Percentiles rank a stretch among this genome's conserved stretches.
These are phyloP conservation scores for Cirrhinus mrigala DNA, from an alignment of 2,797 vertebrate species.

Conservation along the genomic window DNA sequence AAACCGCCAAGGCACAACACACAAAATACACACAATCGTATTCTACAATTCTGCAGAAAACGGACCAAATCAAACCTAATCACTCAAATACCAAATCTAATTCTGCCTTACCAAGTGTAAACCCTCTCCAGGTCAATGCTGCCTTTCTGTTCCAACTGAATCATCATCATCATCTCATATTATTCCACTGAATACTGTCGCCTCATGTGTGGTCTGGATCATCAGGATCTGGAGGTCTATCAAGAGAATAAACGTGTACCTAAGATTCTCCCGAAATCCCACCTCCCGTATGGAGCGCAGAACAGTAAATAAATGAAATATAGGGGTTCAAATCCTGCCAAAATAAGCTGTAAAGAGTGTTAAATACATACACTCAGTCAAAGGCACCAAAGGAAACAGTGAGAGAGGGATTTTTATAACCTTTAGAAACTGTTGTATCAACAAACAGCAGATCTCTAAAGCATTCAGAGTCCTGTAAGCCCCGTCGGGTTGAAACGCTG, in stretches of 20 bases:
- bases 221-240: conserved; percentile 57
- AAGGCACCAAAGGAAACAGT: conserved; percentile 37
- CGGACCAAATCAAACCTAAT: neutral
- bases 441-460: conserved; percentile 50
- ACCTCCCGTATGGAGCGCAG: conserved; percentile 23
- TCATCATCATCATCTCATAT: conserved; percentile 71
- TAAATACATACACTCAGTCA: conserved; percentile 51
- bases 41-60: neutral
- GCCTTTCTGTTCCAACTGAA: conserved; percentile 68
- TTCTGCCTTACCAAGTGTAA: neutral
- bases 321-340: conserved; percentile 50
- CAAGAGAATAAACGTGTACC: conserved; percentile 41
- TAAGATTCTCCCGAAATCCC: conserved; percentile 41
- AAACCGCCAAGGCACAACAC: neutral
- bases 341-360: conserved; percentile 52
- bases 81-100: neutral
- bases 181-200: conserved; percentile 77
- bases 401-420: conserved; percentile 43
- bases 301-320: conserved; percentile 54
- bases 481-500: conserved; percentile 13
- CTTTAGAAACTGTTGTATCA: conserved; percentile 40
- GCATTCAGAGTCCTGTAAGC: conserved; percentile 32
- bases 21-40: neutral
- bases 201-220: conserved; percentile 79
- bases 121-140: conserved; percentile 62